Percentiles rank a stretch among this genome's conserved stretches.
phyloP scores from a whole-genome alignment of 2,888 invertebrate species.

The Lypha dubia region DNA sequence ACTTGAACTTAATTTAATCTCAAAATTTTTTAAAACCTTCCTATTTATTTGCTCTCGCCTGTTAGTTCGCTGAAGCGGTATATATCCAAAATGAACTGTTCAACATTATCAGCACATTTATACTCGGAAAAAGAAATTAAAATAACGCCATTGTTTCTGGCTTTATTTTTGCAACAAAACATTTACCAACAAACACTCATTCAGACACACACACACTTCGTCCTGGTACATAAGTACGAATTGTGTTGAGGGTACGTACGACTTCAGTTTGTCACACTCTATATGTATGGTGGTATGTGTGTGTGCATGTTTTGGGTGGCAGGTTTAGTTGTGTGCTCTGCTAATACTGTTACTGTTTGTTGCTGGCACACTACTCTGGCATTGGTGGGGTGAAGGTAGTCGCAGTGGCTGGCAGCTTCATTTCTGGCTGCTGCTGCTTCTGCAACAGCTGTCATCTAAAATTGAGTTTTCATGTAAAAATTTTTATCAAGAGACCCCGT shows the following conservation, averaged over 20 bases:
- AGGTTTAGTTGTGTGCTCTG: conserved; percentile 11
- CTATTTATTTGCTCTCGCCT: neutral
- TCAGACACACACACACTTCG: neutral
- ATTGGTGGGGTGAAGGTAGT: neutral
- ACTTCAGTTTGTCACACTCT: neutral
- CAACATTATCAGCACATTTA: conserved; percentile 59
- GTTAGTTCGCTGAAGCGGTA: neutral
- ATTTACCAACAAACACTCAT: neutral
- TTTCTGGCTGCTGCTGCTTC: too few relatives aligned
- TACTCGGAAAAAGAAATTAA: conserved; percentile 43
- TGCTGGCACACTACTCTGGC: neutral
- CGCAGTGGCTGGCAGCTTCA: neutral
- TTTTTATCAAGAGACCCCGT: conserved; percentile 67
- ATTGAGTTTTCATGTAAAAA: conserved; percentile 71
- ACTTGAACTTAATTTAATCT: too few relatives aligned
- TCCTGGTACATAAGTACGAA: conserved; percentile 7
- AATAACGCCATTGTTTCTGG: conserved; percentile 37
- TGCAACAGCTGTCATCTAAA: conserved; percentile 70
- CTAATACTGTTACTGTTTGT: conserved; percentile 22
- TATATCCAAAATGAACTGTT: conserved; percentile 52
- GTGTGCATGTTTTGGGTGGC: neutral
- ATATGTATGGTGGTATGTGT: too few relatives aligned
- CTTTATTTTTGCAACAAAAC: conserved; percentile 29
- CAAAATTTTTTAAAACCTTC: neutral
- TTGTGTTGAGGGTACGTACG: neutral